Conservation (phyloP, 2,113 vertebrate species). For the Zapornia atra region DNA sequence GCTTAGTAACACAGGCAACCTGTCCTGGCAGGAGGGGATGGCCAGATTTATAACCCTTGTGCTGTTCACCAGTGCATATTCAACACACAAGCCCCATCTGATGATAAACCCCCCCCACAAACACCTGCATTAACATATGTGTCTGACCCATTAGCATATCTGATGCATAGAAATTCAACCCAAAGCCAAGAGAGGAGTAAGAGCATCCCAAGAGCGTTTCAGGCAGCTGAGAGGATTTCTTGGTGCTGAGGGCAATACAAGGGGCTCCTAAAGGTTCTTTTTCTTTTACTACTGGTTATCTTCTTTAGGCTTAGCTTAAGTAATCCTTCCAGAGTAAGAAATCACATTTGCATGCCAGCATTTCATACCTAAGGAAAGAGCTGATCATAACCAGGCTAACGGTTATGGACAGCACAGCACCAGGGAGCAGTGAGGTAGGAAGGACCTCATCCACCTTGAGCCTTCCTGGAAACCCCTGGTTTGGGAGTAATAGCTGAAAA, state of each 20-base stretch:
- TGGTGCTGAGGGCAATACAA: constrained; percentile 26
- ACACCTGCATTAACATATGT: fast-evolving
- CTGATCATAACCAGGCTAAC: fast-evolving
- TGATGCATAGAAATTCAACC: not conserved
- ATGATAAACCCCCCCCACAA: not conserved
- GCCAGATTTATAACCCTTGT: not conserved
- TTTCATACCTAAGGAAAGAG: not conserved
- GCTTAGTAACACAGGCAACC: not conserved
- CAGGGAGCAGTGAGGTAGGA: not conserved
- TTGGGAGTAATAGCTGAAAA: not conserved
- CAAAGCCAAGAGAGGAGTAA: not conserved
- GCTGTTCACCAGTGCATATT: fast-evolving
- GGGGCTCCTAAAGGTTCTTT: not conserved
- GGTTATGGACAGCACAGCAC: not conserved
- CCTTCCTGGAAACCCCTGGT: not conserved
- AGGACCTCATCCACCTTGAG: not conserved
- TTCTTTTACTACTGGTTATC: constrained; percentile 16
- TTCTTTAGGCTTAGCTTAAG: constrained; percentile 40
- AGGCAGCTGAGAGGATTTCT: constrained; percentile 47
- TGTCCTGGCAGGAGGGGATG: fast-evolving
- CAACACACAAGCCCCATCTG: fast-evolving
- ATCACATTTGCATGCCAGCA: constrained; percentile 65
- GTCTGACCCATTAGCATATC: not conserved
- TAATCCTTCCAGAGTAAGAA: constrained; percentile 59
- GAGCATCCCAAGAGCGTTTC: not conserved